Evolutionary conservation across 1,140 invertebrate species (phyloP).

Genomic region (Ips typographus): DNA sequence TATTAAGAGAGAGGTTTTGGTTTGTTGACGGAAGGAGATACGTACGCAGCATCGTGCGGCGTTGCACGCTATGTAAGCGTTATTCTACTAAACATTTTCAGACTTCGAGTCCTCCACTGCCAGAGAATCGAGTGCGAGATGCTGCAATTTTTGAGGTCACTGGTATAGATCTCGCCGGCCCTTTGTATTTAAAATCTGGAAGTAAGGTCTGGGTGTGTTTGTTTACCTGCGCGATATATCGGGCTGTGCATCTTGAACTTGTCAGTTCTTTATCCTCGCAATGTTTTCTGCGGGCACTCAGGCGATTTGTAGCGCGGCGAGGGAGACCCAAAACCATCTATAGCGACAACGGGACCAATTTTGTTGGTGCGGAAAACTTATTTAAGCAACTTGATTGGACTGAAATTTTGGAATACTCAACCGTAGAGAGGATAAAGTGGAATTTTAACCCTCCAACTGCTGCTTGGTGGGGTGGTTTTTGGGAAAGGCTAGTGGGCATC

Average conservation of each 20-base stretch:
- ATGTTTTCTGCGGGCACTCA: too few relatives aligned
- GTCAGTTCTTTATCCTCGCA: conserved; percentile 9
- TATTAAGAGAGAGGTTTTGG: conserved; percentile 4
- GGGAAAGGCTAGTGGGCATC: conserved; percentile 43
- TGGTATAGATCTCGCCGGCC: conserved; percentile 45
- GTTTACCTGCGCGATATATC: conserved; percentile 44
- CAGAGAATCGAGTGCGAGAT: conserved; percentile 42
- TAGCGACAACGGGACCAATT: conserved; percentile 44
- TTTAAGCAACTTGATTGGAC: conserved; percentile 40
- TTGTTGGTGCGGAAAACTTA: conserved; percentile 40
- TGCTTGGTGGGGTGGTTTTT: conserved; percentile 49
- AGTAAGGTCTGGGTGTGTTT: conserved; percentile 12
- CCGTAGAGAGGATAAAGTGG: conserved; percentile 44
- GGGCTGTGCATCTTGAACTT: conserved; percentile 51
- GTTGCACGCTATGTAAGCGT: conserved; percentile 44
- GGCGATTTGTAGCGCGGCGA: too few relatives aligned
- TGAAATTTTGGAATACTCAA: conserved; percentile 20
- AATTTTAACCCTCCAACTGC: conserved; percentile 48
- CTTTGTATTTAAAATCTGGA: conserved; percentile 32
- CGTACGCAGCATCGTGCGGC: conserved; percentile 39
- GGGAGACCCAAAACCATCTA: too few relatives aligned
- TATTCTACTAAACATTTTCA: conserved; percentile 38
- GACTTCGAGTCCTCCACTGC: conserved; percentile 39
- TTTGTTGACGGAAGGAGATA: conserved; percentile 36
- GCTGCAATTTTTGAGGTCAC: conserved; percentile 34